A percentile compares a stretch with the other conserved stretches of the same genome.
Conservation (phyloP, 1,140 invertebrate species). For the Eueides isabella region DNA sequence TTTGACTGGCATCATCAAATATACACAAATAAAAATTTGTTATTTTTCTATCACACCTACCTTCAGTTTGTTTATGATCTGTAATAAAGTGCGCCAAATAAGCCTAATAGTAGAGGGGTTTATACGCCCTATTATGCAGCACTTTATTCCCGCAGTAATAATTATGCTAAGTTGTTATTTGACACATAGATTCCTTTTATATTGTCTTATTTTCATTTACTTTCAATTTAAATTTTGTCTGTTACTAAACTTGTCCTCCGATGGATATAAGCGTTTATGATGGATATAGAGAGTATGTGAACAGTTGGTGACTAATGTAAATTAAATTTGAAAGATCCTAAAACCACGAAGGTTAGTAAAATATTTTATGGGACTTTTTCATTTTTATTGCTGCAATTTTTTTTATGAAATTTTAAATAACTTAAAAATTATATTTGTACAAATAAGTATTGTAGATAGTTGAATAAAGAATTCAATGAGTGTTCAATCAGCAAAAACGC, state of each 20-base stretch:
- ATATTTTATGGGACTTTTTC: no score
- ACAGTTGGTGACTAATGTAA: background rate
- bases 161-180: conserved; percentile 8
- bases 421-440: background rate
- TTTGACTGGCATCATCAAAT: conserved; percentile 45
- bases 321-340: background rate
- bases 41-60: conserved; percentile 36
- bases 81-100: conserved; percentile 47
- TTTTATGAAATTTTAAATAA: background rate
- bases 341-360: no score
- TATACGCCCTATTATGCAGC: conserved; percentile 35
- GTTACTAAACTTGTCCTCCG: background rate
- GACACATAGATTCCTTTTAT: background rate
- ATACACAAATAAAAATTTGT: conserved; percentile 50
- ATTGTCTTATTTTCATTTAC: background rate
- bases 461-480: conserved; percentile 32
- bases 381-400: background rate
- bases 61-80: conserved; percentile 44
- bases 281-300: background rate
- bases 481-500: conserved; percentile 58
- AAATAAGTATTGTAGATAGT: conserved; percentile 5
- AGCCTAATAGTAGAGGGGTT: conserved; percentile 40
- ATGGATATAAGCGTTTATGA: no score
- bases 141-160: conserved; percentile 24
- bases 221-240: background rate